Evolutionary conservation across 2,113 vertebrate species (phyloP), one percentile per base, ranked within the genome.

Genomic region (Microcebus jonahi): DNA sequence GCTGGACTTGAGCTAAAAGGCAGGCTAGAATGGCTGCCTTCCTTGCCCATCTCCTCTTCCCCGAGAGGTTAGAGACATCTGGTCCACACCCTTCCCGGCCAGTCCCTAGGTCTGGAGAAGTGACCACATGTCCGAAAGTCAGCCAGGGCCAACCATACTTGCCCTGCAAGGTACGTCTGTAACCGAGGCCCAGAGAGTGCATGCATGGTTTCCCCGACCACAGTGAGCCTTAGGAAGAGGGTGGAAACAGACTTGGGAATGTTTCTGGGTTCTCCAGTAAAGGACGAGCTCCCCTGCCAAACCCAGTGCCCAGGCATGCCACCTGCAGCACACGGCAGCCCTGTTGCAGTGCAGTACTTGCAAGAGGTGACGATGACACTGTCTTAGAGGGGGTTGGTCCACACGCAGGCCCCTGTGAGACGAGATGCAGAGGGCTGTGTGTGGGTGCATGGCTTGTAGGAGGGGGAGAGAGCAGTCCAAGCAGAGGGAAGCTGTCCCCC

Each of bases 301-400:
- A 14, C 48, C 17, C 13, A 3, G 36, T 34, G 29, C 67, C 39
- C 15, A 2, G 6, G 1, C 42, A 0, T 0, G 8, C 27, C 59
- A 31, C 5, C 4, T 17, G 4, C 25, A 45, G 57, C 75, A 87
- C 18, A 45, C 27, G 0, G 0, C 48, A 45, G 31, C n/a, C 13
- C 14, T 5, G 0, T 4, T 2, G 2, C 45, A 8, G 6, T 61
- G 29, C 25, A 0, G 18, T 4, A 1, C n/a, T 61, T 34, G 39
- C 55, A 20, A 53, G 25, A 34, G 67, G 27, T 8, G 50, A 70
- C 53, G 1, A 1, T 18, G 67, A 45, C 15, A 3, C 65, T 29
- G 86, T 73, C 84, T 82, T 1, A 14, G 50, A 67, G 71, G 50
- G 39, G n/a, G 7, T 14, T 39, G 34, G 31, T 57, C 65, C 61